Evolutionary conservation across 2,888 invertebrate species (phyloP).

Genomic region (Lasioglossum pauxillum): DNA sequence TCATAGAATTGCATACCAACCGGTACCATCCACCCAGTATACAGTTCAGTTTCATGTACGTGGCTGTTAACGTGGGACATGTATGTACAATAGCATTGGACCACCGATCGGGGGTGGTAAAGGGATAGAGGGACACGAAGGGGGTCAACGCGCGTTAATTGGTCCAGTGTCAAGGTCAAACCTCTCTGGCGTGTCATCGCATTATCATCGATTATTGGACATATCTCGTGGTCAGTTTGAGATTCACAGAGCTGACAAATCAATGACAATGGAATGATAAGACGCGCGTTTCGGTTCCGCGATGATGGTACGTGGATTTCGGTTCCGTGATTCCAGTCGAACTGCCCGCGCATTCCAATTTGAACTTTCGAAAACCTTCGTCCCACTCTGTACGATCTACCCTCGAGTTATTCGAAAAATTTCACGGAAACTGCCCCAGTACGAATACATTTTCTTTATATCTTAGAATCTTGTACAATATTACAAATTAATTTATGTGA

Average conservation of each 20-base stretch:
- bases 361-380: not conserved
- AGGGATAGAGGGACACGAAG: conserved; percentile 69
- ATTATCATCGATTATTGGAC: conserved; percentile 83
- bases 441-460: not conserved
- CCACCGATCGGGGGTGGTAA: conserved; percentile 64
- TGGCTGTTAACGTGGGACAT: conserved; percentile 71
- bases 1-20: conserved; percentile 70
- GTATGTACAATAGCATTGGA: conserved; percentile 77
- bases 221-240: conserved; percentile 74
- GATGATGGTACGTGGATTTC: not conserved
- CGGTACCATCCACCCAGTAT: conserved; percentile 71
- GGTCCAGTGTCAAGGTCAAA: conserved; percentile 84
- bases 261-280: conserved; percentile 64
- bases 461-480: too few species aligned
- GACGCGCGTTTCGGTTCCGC: conserved; percentile 28
- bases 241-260: conserved; percentile 52
- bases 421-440: not conserved
- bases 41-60: conserved; percentile 70
- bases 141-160: conserved; percentile 83
- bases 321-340: not conserved
- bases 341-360: not conserved
- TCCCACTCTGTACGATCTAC: not conserved
- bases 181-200: conserved; percentile 80
- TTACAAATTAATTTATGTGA: not conserved
- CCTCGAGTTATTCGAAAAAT: not conserved